Base-by-base conservation (phyloP, 92 coral and sea anemone genomes). In the Siderastrea radians region DNA sequence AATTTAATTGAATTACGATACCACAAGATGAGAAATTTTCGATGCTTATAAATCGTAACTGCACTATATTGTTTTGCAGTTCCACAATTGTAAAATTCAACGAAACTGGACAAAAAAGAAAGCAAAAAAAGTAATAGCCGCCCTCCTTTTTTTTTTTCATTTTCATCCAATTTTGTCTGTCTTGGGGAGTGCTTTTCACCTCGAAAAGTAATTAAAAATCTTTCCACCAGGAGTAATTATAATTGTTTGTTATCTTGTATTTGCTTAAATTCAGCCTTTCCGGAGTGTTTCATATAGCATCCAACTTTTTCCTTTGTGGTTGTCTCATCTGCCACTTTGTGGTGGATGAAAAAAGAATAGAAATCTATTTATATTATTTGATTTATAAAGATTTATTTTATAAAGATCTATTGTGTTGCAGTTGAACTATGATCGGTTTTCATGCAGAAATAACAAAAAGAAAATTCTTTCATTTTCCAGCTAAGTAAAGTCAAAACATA, bases 211-310 rank as follows among this genome's bases (percentile, higher is more conserved):
- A 81, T 68, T 68, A 68, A 54, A 81, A 69, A 54, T 13, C 70
- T 19, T 45, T 82, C 75, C 53, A 70, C 52, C 68, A 68, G 59
- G 77, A 57, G 58, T 48, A 61, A 59, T 51, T 71, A 53, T 47
- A 47, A 53, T 70, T 82, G 86, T 71, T 57, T 82, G 86, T 43
- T 26, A 47, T 82, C 46, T 57, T 5, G n/a, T 82, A 74, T 82
- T 82, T 70, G 58, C 86, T 71, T 70, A 69, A 69, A 69, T 57
- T 69, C 65, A 69, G 19, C 58, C 77, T 46, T 71, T 82, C 78
- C 86, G 86, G 86, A 70, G 78, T 69, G 68, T 61, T 14, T 71
- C 73, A 51, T 5, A 15, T 48, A 3, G 7, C 54, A 51, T 54
- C 75, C 38, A 26, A 55, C 6, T 58, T 82, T 17, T 64, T 46